Conservation (phyloP, 2,888 invertebrate genomes). For the Plagodis pulveraria region DNA sequence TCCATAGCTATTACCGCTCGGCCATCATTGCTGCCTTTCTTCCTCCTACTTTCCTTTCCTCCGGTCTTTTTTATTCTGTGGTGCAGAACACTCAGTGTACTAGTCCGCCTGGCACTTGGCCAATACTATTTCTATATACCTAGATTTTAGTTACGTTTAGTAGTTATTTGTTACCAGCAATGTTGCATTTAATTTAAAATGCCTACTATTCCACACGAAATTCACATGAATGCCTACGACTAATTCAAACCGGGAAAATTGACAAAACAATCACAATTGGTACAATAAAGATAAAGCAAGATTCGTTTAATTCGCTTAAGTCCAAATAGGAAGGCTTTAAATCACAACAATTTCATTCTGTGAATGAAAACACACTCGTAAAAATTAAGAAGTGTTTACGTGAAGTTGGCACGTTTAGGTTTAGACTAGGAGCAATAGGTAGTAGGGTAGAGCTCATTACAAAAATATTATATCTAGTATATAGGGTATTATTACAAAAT, state of each 20-base stretch:
- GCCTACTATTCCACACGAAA: not conserved
- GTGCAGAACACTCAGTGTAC: no score
- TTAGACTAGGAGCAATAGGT: conserved; percentile 6
- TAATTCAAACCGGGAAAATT: conserved; percentile 12
- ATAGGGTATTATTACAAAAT: no score
- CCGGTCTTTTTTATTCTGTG: no score
- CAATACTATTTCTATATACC: no score
- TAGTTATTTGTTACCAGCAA: no score
- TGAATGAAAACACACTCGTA: conserved; percentile 56
- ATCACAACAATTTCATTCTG: conserved; percentile 38
- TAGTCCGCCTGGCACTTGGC: no score
- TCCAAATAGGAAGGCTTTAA: conserved; percentile 33
- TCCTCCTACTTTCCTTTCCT: no score
- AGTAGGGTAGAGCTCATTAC: not conserved
- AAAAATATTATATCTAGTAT: no score
- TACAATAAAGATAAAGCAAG: conserved; percentile 23
- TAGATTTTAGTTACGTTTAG: no score
- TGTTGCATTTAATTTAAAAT: no score
- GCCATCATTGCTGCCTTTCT: no score
- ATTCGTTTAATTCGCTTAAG: conserved; percentile 23
- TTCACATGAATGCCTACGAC: not conserved
- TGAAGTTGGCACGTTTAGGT: conserved; percentile 42
- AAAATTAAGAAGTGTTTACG: conserved; percentile 52
- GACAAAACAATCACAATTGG: conserved; percentile 15
- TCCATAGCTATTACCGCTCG: no score